phyloP scores from a whole-genome alignment of 2,113 vertebrate genomes.

The Cygnus atratus region DNA sequence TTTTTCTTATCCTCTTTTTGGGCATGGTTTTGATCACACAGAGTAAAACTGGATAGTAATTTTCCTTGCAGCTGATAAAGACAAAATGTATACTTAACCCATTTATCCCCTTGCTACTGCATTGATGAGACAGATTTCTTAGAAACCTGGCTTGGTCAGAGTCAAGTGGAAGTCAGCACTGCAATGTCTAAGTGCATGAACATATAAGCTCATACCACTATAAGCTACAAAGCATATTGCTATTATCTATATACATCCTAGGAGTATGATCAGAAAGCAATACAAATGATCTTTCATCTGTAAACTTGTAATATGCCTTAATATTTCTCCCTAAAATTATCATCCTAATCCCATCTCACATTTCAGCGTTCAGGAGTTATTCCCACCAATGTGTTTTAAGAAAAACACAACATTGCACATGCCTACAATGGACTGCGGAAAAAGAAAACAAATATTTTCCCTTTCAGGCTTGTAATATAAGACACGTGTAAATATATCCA shows the following conservation, averaged over 20 bases:
- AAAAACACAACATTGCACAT: neutral
- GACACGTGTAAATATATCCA: neutral
- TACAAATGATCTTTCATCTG: neutral
- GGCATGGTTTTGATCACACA: neutral
- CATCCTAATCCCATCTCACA: neutral
- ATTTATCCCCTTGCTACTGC: neutral
- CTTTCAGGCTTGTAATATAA: neutral
- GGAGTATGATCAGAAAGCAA: neutral
- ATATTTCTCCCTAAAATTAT: neutral
- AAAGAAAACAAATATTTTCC: neutral
- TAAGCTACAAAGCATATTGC: neutral
- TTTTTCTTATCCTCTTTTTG: neutral
- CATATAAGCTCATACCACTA: neutral
- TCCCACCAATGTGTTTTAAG: neutral
- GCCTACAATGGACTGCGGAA: neutral
- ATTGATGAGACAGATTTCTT: neutral
- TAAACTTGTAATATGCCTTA: neutral
- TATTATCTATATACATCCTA: neutral
- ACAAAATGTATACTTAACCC: neutral
- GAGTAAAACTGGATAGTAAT: neutral
- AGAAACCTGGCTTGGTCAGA: neutral
- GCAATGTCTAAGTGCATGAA: neutral
- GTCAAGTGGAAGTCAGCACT: neutral
- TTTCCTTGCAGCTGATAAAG: neutral
- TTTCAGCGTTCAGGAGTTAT: neutral